A percentile compares a stretch with the other conserved stretches of the same genome.
Conservation (phyloP, 2,113 vertebrate genomes). For the Nothobranchius kuhntae region DNA sequence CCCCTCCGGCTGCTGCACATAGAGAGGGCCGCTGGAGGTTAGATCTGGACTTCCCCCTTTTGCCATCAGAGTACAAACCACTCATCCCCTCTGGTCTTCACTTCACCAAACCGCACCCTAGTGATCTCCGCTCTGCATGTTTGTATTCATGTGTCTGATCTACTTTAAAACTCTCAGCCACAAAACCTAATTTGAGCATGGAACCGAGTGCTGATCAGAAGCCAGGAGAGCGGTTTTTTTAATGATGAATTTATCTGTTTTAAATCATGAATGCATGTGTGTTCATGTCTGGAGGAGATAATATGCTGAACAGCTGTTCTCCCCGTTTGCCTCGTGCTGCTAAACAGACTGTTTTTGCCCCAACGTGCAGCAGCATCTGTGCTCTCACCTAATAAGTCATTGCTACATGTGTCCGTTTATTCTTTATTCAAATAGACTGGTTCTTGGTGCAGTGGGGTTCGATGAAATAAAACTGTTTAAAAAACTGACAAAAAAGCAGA, state of each 20-base stretch:
- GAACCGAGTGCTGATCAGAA: neutral
- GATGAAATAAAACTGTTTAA: neutral
- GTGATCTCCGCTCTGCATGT: conserved; percentile 39
- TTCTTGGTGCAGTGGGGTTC: conserved; percentile 18
- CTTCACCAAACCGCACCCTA: conserved; percentile 40
- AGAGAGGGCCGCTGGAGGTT: conserved; percentile 62
- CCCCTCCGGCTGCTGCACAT: conserved; percentile 63
- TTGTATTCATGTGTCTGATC: conserved; percentile 29
- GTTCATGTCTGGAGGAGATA: neutral
- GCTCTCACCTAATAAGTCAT: neutral
- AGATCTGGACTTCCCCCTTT: conserved; percentile 71
- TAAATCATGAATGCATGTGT: neutral
- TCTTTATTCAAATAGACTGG: conserved; percentile 18
- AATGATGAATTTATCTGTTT: conserved; percentile 2
- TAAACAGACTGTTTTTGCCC: neutral
- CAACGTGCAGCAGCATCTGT: neutral
- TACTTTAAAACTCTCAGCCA: conserved; percentile 23
- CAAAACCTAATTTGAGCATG: conserved; percentile 19
- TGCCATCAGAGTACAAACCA: conserved; percentile 68
- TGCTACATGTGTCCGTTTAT: neutral
- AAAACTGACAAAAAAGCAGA: conserved; percentile 66
- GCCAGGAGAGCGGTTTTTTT: neutral
- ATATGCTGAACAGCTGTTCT: conserved; percentile 22
- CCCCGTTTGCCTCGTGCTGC: conserved; percentile 13
- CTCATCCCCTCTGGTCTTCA: conserved; percentile 45